Conservation (phyloP, 2,797 vertebrate species). For the Adrianichthys oophorus region DNA sequence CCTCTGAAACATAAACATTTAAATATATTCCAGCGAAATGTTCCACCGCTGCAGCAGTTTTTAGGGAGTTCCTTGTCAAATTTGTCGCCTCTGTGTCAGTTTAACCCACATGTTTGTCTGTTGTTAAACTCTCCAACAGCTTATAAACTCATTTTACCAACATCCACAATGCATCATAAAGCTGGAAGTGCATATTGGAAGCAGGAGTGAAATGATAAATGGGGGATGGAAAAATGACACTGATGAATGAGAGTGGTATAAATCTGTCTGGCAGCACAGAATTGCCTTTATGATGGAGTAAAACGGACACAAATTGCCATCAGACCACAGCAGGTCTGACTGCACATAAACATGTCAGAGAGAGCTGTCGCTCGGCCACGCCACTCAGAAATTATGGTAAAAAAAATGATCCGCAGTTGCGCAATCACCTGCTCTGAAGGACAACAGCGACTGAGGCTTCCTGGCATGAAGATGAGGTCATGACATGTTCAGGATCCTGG, state of each 20-base stretch:
- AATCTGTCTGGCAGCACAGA: conserved; percentile 24
- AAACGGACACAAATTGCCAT: conserved; percentile 27
- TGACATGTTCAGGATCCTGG: conserved; percentile 25
- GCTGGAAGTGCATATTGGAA: background rate
- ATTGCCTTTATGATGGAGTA: conserved; percentile 27
- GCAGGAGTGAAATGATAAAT: conserved; percentile 11
- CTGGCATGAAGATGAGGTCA: conserved; percentile 21
- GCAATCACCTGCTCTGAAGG: background rate
- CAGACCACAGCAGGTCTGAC: conserved; percentile 7
- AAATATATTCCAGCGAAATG: too few species aligned
- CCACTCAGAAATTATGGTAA: conserved; percentile 3
- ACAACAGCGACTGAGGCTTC: background rate
- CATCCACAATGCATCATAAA: conserved; percentile 7
- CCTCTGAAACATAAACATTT: too few species aligned
- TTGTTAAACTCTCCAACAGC: background rate
- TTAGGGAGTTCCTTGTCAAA: too few species aligned
- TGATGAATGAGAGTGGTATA: conserved; percentile 2
- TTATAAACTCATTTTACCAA: conserved; percentile 2
- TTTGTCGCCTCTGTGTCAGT: too few species aligned
- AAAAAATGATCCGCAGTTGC: conserved; percentile 13
- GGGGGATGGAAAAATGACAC: conserved; percentile 9
- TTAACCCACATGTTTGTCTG: conserved; percentile 1
- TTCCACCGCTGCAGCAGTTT: too few species aligned
- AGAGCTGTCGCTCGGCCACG: background rate
- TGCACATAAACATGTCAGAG: conserved; percentile 17